Conservation (phyloP, 2,797 vertebrate species). For the Carduelis carduelis region DNA sequence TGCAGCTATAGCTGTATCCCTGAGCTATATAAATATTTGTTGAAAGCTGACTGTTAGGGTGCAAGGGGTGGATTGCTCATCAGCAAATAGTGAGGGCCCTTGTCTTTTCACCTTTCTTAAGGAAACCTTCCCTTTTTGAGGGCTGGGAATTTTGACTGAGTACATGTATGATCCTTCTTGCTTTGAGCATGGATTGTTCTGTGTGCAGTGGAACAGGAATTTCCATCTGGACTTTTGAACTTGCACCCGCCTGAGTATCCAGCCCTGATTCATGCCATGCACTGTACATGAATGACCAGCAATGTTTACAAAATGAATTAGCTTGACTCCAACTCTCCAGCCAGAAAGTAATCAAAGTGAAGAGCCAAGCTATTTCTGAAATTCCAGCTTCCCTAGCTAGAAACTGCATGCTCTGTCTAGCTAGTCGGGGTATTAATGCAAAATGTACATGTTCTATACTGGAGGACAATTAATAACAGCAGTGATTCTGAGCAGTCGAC, state of each 20-base stretch:
- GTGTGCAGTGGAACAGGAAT: neutral
- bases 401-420: neutral
- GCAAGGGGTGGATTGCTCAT: neutral
- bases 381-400: conserved; percentile 28
- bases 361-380: conserved; percentile 56
- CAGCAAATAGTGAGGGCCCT: neutral
- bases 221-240: conserved; percentile 51
- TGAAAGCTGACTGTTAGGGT: conserved; percentile 11
- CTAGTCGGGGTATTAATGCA: neutral
- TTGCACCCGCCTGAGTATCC: neutral
- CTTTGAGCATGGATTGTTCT: neutral
- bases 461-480: conserved; percentile 27
- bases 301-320: conserved; percentile 61
- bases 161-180: neutral
- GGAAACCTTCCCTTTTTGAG: neutral
- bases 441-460: conserved; percentile 9
- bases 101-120: neutral
- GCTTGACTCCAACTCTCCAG: conserved; percentile 48
- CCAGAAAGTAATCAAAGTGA: conserved; percentile 65
- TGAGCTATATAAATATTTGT: conserved; percentile 43
- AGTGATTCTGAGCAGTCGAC: neutral
- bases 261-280: conserved; percentile 7
- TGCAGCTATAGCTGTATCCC: neutral
- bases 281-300: conserved; percentile 50
- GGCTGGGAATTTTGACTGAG: neutral